Percentiles rank a stretch among this genome's conserved stretches.
Conservation (phyloP, 2,797 vertebrate species). For the Ctenopoma multispine region DNA sequence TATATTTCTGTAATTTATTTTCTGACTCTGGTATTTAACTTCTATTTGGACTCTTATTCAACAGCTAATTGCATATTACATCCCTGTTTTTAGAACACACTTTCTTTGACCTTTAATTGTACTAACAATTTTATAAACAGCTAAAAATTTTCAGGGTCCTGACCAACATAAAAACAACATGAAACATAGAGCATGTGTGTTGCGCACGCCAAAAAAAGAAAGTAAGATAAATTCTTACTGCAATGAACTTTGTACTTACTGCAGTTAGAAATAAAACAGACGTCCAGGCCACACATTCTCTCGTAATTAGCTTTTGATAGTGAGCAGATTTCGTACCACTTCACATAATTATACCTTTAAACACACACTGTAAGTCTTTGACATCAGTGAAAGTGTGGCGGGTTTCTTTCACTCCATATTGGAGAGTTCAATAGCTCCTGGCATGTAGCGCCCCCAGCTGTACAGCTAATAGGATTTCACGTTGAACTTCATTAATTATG, state of each 20-base stretch:
- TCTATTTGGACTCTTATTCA: conserved; percentile 5
- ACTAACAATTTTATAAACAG: not conserved
- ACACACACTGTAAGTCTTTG: conserved; percentile 22
- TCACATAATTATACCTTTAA: conserved; percentile 45
- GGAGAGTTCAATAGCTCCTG: conserved; percentile 38
- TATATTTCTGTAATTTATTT: conserved; percentile 13
- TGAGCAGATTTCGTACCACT: conserved; percentile 44
- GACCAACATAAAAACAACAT: not conserved
- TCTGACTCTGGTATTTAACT: conserved; percentile 1
- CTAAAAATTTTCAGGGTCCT: not conserved
- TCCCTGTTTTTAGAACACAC: not conserved
- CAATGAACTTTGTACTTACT: conserved; percentile 5
- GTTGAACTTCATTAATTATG: conserved; percentile 31
- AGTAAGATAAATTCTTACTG: conserved; percentile 23
- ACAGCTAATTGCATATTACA: conserved; percentile 6
- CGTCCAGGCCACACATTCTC: conserved; percentile 30
- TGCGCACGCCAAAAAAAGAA: conserved; percentile 2
- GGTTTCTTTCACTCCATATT: conserved; percentile 11
- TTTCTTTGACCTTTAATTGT: not conserved
- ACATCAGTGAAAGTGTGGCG: conserved; percentile 27
- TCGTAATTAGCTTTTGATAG: conserved; percentile 41
- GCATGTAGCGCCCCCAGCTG: conserved; percentile 77
- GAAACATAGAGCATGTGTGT: not conserved
- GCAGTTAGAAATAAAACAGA: conserved; percentile 42
- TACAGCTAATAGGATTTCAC: conserved; percentile 58